These are phyloP conservation scores for Macrocentrus cingulum DNA, from an alignment of 1,140 invertebrate species.

Conservation along the genomic window DNA sequence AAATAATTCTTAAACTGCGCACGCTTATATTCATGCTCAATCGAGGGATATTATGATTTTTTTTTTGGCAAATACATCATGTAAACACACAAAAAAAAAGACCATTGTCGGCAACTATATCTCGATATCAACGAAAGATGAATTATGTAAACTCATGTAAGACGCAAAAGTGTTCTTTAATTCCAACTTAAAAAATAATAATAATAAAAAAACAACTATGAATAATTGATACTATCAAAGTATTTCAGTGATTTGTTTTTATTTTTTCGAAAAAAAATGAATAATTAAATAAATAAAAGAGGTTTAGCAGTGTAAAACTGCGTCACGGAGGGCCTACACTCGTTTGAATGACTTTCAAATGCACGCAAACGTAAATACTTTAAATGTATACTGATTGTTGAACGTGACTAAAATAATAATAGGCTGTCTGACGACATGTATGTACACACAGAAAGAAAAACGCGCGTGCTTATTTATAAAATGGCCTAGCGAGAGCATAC, in stretches of 20 bases:
- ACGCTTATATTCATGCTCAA: constrained; percentile 18
- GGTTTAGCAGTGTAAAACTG: neutral
- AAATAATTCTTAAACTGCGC: constrained; percentile 7
- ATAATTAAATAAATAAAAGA: neutral
- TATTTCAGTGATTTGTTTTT: too few species aligned
- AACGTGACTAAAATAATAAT: constrained; percentile 38
- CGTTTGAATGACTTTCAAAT: constrained; percentile 21
- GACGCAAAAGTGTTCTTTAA: neutral
- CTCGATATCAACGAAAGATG: constrained; percentile 23
- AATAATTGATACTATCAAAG: neutral
- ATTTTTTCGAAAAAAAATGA: too few species aligned
- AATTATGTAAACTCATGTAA: neutral
- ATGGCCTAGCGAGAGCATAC: too few species aligned
- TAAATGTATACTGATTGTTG: constrained; percentile 46
- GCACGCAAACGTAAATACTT: constrained; percentile 38
- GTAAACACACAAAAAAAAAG: neutral
- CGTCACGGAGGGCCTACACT: constrained; percentile 18
- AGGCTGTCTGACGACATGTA: constrained; percentile 42
- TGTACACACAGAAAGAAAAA: constrained; percentile 40
- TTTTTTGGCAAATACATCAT: constrained; percentile 9
- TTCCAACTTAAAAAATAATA: too few species aligned
- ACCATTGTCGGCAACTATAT: constrained; percentile 13
- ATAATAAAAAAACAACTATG: too few species aligned
- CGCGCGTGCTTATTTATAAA: constrained; percentile 29
- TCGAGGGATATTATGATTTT: constrained; percentile 2